Evolutionary conservation across 1,140 invertebrate genomes (phyloP), one percentile per base, ranked within the genome.

Genomic region (Conus ventricosus): DNA sequence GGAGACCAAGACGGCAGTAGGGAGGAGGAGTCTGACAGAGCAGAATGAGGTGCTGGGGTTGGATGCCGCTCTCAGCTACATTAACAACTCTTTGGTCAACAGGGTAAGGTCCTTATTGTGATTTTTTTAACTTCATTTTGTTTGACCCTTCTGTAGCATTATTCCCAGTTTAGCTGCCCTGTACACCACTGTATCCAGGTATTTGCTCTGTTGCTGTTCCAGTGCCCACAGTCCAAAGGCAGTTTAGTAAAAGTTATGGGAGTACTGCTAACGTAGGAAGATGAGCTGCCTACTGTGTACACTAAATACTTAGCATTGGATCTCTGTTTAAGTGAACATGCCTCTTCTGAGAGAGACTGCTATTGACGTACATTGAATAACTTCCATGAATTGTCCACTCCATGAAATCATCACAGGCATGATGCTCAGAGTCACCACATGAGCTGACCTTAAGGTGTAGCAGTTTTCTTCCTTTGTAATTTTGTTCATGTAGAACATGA

Each of bases 31-130:
- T 94, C 97, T 99, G 54, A 96, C 98, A 89, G 99, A 99, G 94
- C 99, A 99, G 93, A 99, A 99, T 96, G 99, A 99, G 96, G 94
- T 95, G 23, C 89, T 95, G 76, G 95, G 95, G 60, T 91, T 99
- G 93, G 98, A 99, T 96, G 96, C 98, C 55, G 99, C 99, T 5
- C 97, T 99, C 96, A 98, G 98, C 92, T 99, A 97, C 94, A 97
- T 99, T 15, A 99, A 99, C 95, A 97, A 97, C 23, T 55, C 82
- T 4, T 4, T 84, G 20, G 82, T 84, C n/a, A 53, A 53, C 13
- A 84, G 55, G 82, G 82, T 84, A 84, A 23, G 23, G 23, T 10
- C 8, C 23, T 76, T 27, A 10, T 83, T 55, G 17, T 8, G 11
- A 4, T 78, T 15, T 11, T 15, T 78, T 39, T 78, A 25, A 78